Evolutionary conservation across 2,888 invertebrate genomes (phyloP).

Genomic region (Busseola fusca): DNA sequence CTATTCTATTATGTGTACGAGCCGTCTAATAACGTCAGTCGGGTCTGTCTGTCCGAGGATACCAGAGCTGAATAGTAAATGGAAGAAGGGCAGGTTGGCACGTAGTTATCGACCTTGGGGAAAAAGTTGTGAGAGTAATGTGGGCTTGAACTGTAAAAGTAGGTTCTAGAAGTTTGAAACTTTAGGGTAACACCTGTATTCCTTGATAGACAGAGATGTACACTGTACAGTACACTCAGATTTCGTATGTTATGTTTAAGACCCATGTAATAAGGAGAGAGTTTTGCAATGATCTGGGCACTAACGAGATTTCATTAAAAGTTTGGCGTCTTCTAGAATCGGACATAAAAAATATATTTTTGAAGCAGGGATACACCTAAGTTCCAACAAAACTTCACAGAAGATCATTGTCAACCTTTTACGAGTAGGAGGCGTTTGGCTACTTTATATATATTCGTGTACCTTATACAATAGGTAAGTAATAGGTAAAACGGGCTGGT

Average conservation of each 20-base stretch:
- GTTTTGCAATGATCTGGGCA: not conserved
- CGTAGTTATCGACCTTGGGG: slow-evolving; percentile 42
- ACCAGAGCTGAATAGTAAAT: slow-evolving; percentile 49
- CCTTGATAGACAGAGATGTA: not conserved
- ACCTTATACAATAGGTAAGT: no score
- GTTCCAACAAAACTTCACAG: not conserved
- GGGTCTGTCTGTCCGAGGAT: slow-evolving; percentile 32
- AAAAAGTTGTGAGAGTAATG: slow-evolving; percentile 11
- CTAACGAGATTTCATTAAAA: not conserved
- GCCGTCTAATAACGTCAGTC: slow-evolving; percentile 52
- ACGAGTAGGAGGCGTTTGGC: no score
- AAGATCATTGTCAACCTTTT: no score
- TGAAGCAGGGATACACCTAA: not conserved
- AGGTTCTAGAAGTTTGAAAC: slow-evolving; percentile 1
- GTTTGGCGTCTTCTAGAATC: no score
- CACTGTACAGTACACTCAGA: not conserved
- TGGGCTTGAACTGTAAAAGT: not conserved
- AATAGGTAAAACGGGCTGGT: no score
- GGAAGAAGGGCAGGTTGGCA: slow-evolving; percentile 33
- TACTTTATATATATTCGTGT: no score
- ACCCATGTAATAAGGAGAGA: no score
- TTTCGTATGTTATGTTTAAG: no score
- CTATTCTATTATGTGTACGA: not conserved
- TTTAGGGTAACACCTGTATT: not conserved
- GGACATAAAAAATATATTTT: not conserved